Evolutionary conservation across 2,797 vertebrate genomes (phyloP).

Genomic region (Rhabdomys pumilio): DNA sequence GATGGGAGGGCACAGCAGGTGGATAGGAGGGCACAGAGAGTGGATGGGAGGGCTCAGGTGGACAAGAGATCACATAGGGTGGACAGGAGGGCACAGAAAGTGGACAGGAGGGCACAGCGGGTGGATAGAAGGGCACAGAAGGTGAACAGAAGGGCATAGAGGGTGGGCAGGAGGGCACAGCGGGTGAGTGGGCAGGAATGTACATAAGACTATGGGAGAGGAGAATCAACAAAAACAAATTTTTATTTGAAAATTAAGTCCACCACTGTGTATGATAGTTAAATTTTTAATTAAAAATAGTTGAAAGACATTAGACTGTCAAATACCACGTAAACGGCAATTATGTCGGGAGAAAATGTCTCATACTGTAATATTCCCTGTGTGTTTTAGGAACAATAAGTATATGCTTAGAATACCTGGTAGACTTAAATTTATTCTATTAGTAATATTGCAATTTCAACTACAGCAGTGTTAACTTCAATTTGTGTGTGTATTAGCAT

Average conservation of each 20-base stretch:
- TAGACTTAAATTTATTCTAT: not conserved
- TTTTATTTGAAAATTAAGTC: not conserved
- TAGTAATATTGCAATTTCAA: not conserved
- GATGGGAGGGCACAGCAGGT: not conserved
- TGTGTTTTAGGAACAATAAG: not conserved
- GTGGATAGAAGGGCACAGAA: not conserved
- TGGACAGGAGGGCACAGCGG: not conserved
- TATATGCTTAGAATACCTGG: not conserved
- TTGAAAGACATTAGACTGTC: not conserved
- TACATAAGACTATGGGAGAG: not conserved
- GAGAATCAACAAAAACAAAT: not conserved
- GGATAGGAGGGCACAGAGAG: not conserved
- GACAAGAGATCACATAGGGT: not conserved
- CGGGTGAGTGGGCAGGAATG: not conserved
- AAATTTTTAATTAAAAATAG: slow-evolving; percentile 2
- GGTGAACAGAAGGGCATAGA: not conserved
- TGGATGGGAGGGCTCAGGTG: not conserved
- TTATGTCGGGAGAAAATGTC: not conserved
- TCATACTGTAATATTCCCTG: not conserved
- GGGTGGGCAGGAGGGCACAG: not conserved
- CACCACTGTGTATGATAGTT: not conserved
- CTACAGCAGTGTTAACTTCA: not conserved
- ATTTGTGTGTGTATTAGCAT: not conserved
- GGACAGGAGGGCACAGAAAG: not conserved
- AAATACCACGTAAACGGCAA: not conserved